These are phyloP conservation scores for Oscheius sp. DNA, from an alignment of 2,888 invertebrate genomes.

Conservation along the genomic window DNA sequence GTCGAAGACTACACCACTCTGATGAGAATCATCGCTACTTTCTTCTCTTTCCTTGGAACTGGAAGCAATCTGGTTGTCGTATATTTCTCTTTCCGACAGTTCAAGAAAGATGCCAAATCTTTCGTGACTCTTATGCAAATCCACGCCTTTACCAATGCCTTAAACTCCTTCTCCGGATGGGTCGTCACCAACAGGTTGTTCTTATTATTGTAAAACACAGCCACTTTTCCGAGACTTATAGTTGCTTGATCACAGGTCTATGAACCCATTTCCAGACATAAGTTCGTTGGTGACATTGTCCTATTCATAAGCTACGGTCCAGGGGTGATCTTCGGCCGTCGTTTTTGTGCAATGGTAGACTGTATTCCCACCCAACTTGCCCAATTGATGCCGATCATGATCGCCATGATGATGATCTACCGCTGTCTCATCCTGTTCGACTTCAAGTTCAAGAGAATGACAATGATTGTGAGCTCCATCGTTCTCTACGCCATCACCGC, in stretches of 20 bases:
- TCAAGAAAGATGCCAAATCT: too few relatives aligned
- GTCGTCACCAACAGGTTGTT: conserved; percentile 1
- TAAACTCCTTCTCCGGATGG: conserved; percentile 5
- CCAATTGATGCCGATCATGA: neutral
- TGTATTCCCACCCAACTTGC: conserved; percentile 3
- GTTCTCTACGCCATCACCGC: neutral
- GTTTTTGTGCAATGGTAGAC: neutral
- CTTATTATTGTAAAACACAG: neutral
- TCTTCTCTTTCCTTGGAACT: too few relatives aligned
- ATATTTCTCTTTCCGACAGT: too few relatives aligned
- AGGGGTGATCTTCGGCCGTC: neutral
- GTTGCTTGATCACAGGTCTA: too few relatives aligned
- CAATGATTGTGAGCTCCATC: neutral
- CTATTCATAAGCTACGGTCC: conserved; percentile 1
- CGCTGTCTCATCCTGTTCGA: conserved; percentile 10
- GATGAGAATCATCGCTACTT: too few relatives aligned
- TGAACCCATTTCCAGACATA: neutral
- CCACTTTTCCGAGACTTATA: too few relatives aligned
- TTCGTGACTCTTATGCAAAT: conserved; percentile 12
- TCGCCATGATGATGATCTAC: conserved; percentile 7
- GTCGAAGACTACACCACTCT: too few relatives aligned
- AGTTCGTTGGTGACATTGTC: neutral
- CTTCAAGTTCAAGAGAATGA: neutral
- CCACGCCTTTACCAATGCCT: neutral
- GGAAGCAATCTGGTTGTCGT: too few relatives aligned